Evolutionary conservation across 2,888 invertebrate genomes (phyloP), one percentile per base, ranked within the genome.

Genomic region (Netelia inedita): DNA sequence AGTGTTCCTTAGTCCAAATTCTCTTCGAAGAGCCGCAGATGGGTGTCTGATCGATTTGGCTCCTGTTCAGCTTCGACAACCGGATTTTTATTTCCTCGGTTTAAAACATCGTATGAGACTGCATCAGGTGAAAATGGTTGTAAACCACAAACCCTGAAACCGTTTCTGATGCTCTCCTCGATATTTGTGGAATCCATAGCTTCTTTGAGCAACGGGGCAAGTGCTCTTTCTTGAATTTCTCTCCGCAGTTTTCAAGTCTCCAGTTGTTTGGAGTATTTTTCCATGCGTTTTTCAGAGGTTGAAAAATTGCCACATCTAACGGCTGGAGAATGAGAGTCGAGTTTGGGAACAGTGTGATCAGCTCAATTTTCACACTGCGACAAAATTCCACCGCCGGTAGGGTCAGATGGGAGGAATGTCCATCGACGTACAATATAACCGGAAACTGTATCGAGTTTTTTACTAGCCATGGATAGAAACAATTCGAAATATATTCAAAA

Each of bases 261-360:
- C 90, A 91, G 46, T 88, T 35, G 16, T 86, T 83, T 11, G 90
- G 88, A 3, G 74, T 85, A 79, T 88, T 87, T 73, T 85, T 90
- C 91, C 91, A 92, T 57, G 74, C 76, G 57, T 28, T 59, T 84
- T 92, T 92, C 14, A 93, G 78, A 28, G 91, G 86, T 71, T 88
- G 86, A 85, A 92, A 93, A 35, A 92, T 86, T 46, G 89, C 89
- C 1, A 92, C 91, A 87, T 93, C 91, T 83, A 92, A 85, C 6
- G 92, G 93, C 84, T 92, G 93, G 35, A 93, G 79, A 23, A 92
- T 86, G 82, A 92, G 92, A n/a, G 92, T 92, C 1, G 92, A 87
- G 85, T 93, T 93, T 8, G 92, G 90, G 46, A 81, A 88, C 59
- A 93, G 82, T 75, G 91, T 87, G 75, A 91, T 84, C 11, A 92